Evolutionary conservation across 2,888 invertebrate genomes (phyloP).

Genomic region (Cerastis leucographa): DNA sequence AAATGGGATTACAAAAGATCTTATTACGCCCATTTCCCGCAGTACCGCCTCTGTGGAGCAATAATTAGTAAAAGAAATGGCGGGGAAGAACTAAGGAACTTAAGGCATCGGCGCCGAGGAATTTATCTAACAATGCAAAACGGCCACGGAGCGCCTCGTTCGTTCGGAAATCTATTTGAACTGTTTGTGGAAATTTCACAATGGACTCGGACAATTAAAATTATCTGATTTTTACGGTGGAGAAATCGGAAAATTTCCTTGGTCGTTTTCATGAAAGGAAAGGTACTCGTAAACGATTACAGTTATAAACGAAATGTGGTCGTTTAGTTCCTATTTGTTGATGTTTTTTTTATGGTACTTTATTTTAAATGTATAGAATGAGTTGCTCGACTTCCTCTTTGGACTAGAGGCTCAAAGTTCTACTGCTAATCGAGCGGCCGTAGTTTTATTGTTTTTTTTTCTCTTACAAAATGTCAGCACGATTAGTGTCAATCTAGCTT

Average conservation of each 20-base stretch:
- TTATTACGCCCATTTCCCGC: conserved; percentile 84
- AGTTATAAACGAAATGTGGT: neutral
- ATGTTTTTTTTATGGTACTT: neutral
- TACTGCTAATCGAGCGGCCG: neutral
- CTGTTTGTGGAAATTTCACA: conserved; percentile 50
- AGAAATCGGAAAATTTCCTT: neutral
- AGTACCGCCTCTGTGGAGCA: conserved; percentile 78
- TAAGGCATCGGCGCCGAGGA: conserved; percentile 54
- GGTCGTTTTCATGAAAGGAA: neutral
- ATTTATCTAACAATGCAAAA: conserved; percentile 63
- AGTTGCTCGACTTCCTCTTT: neutral
- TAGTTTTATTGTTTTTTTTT: neutral
- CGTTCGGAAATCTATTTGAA: conserved; percentile 57
- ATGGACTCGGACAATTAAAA: conserved; percentile 52
- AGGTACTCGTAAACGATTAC: neutral
- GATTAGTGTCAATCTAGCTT: neutral
- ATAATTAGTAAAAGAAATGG: conserved; percentile 84
- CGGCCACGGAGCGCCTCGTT: conserved; percentile 24
- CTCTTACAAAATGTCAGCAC: neutral
- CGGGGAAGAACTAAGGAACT: conserved; percentile 67
- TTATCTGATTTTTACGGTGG: conserved; percentile 43
- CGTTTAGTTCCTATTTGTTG: neutral
- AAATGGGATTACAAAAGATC: conserved; percentile 84
- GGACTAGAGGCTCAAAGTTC: too few relatives aligned
- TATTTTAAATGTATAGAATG: neutral